phyloP scores from a whole-genome alignment of 1,140 invertebrate genomes.

The Holotrichia oblita region DNA sequence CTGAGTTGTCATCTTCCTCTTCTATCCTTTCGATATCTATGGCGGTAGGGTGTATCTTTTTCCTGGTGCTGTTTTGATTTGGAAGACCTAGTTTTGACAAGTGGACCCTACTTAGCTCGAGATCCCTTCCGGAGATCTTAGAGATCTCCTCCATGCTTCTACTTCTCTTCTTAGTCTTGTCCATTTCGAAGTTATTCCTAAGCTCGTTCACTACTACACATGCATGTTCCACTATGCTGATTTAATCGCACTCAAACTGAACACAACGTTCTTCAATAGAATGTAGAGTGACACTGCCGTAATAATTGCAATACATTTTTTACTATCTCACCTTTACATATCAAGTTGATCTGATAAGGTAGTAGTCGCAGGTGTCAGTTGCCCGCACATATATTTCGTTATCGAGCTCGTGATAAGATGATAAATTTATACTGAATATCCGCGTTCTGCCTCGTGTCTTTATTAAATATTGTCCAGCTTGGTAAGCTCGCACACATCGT shows the following conservation, averaged over 20 bases:
- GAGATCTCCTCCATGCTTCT: conserved; percentile 37
- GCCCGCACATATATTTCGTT: not conserved
- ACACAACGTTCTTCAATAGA: not conserved
- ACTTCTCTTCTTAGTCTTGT: conserved; percentile 18
- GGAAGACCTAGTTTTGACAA: not conserved
- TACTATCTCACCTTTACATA: conserved; percentile 1
- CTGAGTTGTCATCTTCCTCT: not conserved
- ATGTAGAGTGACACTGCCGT: not conserved
- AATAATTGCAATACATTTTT: not conserved
- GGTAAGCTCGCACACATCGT: not conserved
- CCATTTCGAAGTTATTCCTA: not conserved
- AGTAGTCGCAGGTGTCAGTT: conserved; percentile 11
- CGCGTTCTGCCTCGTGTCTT: not conserved
- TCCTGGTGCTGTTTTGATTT: not conserved
- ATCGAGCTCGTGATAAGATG: conserved; percentile 1
- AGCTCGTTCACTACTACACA: not conserved
- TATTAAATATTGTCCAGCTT: not conserved
- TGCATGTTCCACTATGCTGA: not conserved
- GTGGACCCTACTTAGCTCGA: not conserved
- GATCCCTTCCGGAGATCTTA: not conserved
- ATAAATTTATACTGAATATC: not conserved
- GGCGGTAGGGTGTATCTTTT: not conserved
- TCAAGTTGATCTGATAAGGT: conserved; percentile 4
- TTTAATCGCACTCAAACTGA: not conserved
- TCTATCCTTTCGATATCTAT: not conserved